A percentile compares a stretch with the other conserved stretches of the same genome.
These are phyloP conservation scores for Sebastes cheni DNA, from an alignment of 2,797 vertebrate species.

Conservation along the genomic window DNA sequence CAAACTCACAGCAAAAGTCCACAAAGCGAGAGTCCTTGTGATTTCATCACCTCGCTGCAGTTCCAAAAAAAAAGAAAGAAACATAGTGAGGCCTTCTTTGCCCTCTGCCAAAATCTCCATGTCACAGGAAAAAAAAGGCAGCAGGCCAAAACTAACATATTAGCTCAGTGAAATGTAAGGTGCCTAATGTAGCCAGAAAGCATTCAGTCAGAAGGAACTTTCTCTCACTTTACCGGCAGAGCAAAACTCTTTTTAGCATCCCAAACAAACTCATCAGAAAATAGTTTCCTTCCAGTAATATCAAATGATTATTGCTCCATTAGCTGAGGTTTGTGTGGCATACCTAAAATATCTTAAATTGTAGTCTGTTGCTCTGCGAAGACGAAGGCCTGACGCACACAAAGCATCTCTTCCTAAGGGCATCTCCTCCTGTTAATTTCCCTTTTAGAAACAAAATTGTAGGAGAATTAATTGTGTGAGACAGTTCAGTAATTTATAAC, in stretches of 20 bases:
- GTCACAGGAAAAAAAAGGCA: constrained; percentile 32
- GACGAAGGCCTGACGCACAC: neutral
- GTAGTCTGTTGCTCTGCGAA: neutral
- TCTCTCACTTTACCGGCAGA: constrained; percentile 11
- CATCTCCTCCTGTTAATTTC: neutral
- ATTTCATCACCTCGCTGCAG: constrained; percentile 21
- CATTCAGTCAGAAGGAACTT: constrained; percentile 3
- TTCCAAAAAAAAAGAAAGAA: neutral
- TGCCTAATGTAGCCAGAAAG: constrained; percentile 39
- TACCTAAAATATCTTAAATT: constrained; percentile 5
- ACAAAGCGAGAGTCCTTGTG: neutral
- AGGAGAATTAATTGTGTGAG: neutral
- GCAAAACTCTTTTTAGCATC: constrained; percentile 11
- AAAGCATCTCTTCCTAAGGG: neutral
- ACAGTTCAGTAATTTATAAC: neutral
- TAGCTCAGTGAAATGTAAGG: constrained; percentile 50
- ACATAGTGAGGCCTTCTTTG: neutral
- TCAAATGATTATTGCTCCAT: constrained; percentile 17
- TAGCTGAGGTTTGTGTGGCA: constrained; percentile 23
- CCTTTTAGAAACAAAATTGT: neutral
- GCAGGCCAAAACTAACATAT: constrained; percentile 58
- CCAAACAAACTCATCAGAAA: constrained; percentile 34
- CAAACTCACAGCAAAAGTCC: neutral
- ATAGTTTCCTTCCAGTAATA: constrained; percentile 21
- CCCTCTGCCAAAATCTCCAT: constrained; percentile 43